Percentiles rank a stretch among this genome's conserved stretches.
Evolutionary conservation across 2,797 vertebrate genomes (phyloP).

Genomic region (Cephalopachus bancanus): DNA sequence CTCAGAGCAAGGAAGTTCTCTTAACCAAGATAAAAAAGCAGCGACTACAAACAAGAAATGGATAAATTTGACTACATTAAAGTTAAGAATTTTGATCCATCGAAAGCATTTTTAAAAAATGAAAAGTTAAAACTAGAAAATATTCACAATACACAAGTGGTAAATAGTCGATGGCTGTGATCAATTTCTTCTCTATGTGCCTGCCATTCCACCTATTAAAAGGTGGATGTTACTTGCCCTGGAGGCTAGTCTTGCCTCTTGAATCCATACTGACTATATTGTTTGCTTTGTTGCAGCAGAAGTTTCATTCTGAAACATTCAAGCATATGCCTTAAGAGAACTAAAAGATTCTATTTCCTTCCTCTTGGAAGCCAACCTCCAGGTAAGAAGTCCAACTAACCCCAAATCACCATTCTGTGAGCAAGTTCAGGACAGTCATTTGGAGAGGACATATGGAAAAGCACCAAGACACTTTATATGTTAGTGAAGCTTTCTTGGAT

Average conservation of each 20-base stretch:
- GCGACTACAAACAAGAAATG: not conserved
- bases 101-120: not conserved
- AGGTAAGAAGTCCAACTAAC: not conserved
- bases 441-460: not conserved
- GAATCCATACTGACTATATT: not conserved
- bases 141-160: not conserved
- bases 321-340: not conserved
- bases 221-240: not conserved
- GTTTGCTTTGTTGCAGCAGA: not conserved
- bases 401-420: not conserved
- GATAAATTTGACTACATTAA: not conserved
- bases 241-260: not conserved
- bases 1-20: not conserved
- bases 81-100: conserved; percentile 3
- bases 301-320: not conserved
- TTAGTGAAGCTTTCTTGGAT: not conserved
- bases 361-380: not conserved
- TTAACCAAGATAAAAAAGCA: not conserved
- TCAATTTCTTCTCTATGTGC: not conserved
- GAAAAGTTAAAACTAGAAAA: not conserved
- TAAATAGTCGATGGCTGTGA: not conserved
- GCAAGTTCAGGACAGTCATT: not conserved
- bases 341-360: not conserved
- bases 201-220: not conserved
- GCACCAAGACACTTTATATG: not conserved